These are phyloP conservation scores for Labeo calbasu DNA, from an alignment of 2,797 vertebrate species.

Conservation along the genomic window DNA sequence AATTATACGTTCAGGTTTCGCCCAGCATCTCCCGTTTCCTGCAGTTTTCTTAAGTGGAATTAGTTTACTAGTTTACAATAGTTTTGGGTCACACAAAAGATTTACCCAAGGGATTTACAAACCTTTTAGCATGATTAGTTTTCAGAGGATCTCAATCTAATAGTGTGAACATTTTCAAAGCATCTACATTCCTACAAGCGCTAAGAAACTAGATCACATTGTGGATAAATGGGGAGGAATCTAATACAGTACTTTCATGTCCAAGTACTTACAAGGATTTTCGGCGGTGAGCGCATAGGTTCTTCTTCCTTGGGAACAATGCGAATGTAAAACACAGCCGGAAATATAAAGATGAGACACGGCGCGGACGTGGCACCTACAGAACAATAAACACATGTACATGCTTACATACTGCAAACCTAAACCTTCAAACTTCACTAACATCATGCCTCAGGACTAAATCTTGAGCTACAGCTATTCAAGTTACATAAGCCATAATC, in stretches of 20 bases:
- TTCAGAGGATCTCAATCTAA: conserved; percentile 17
- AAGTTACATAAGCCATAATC: background rate
- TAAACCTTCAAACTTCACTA: background rate
- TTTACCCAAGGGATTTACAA: background rate
- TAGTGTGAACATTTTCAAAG: background rate
- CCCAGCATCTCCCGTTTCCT: background rate
- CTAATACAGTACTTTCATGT: background rate
- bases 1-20: background rate
- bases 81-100: background rate
- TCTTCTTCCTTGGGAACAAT: conserved; percentile 95
- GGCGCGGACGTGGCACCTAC: conserved; percentile 95
- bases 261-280: conserved; percentile 85
- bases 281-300: conserved; percentile 84
- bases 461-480: background rate
- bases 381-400: conserved; percentile 13
- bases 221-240: background rate
- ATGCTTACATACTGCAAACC: background rate
- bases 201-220: conserved; percentile 23
- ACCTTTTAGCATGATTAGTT: conserved; percentile 32
- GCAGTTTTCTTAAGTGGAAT: background rate
- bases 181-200: conserved; percentile 4
- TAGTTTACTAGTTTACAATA: conserved; percentile 1
- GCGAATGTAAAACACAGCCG: conserved; percentile 95
- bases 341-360: conserved; percentile 98
- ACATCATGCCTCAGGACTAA: background rate